phyloP scores from a whole-genome alignment of 2,797 vertebrate genomes.

The Vireo griseus region DNA sequence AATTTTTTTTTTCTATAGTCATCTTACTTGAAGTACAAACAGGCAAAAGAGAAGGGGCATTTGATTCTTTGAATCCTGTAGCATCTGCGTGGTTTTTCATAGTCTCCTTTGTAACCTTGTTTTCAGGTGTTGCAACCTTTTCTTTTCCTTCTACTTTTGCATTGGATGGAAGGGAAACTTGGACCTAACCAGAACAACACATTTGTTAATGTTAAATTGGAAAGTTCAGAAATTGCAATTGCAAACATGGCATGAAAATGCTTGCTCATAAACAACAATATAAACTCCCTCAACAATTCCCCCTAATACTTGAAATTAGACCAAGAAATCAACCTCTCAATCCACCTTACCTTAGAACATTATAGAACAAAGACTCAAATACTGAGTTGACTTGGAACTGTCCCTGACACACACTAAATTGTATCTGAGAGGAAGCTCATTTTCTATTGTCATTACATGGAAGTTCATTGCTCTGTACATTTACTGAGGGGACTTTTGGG shows the following conservation, averaged over 20 bases:
- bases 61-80: slow-evolving; percentile 63
- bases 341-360: not conserved
- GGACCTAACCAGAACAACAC: slow-evolving; percentile 66
- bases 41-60: slow-evolving; percentile 62
- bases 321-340: not conserved
- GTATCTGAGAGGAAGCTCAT: not conserved
- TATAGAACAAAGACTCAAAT: not conserved
- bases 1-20: slow-evolving; percentile 3
- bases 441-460: not conserved
- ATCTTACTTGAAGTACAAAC: slow-evolving; percentile 72
- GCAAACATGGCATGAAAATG: not conserved
- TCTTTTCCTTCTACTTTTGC: slow-evolving; percentile 62
- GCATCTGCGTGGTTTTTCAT: slow-evolving; percentile 63
- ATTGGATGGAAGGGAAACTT: slow-evolving; percentile 39
- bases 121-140: slow-evolving; percentile 68
- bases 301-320: not conserved
- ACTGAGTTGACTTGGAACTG: not conserved
- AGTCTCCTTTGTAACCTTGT: slow-evolving; percentile 57
- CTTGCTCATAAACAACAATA: not conserved
- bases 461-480: not conserved
- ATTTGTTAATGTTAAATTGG: not conserved
- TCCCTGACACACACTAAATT: not conserved
- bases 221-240: not conserved
- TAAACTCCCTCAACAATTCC: not conserved
- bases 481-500: not conserved